phyloP scores from a whole-genome alignment of 1,140 invertebrate species.

The Paracyclopina nana region DNA sequence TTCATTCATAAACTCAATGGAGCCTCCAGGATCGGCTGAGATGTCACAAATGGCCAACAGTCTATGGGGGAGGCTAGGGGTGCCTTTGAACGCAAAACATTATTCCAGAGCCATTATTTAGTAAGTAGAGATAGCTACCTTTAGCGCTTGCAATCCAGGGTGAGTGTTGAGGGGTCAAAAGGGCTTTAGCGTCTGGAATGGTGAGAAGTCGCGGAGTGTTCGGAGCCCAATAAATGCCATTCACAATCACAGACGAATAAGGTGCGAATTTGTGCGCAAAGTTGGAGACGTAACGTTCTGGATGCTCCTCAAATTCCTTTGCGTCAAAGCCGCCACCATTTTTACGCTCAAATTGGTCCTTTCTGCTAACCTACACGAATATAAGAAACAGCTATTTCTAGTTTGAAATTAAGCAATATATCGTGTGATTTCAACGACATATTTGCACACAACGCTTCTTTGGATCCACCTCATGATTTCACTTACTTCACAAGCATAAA shows the following conservation, averaged over 20 bases:
- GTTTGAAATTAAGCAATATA: constrained; percentile 21
- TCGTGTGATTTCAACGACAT: no score
- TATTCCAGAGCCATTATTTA: neutral
- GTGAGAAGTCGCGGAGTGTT: constrained; percentile 81
- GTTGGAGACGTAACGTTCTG: constrained; percentile 81
- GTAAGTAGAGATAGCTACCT: no score
- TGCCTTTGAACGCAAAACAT: constrained; percentile 28
- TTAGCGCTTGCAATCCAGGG: constrained; percentile 74
- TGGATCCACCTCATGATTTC: no score
- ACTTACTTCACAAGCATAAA: constrained; percentile 20
- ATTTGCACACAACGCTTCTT: no score
- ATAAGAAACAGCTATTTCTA: constrained; percentile 19
- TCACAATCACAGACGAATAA: constrained; percentile 87
- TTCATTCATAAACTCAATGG: constrained; percentile 99
- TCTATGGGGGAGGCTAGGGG: constrained; percentile 67
- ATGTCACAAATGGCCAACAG: constrained; percentile 79
- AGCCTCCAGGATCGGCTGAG: constrained; percentile 93
- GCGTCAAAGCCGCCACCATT: constrained; percentile 74
- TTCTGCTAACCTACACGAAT: constrained; percentile 47
- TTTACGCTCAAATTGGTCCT: constrained; percentile 78
- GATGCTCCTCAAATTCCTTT: constrained; percentile 76
- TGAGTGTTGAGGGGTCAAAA: constrained; percentile 62
- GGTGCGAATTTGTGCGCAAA: constrained; percentile 93
- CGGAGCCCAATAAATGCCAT: constrained; percentile 91
- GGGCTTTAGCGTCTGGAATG: constrained; percentile 89